Percentiles rank a stretch among this genome's conserved stretches.
Conservation (phyloP, 2,797 vertebrate species). For the Gastrophryne carolinensis region DNA sequence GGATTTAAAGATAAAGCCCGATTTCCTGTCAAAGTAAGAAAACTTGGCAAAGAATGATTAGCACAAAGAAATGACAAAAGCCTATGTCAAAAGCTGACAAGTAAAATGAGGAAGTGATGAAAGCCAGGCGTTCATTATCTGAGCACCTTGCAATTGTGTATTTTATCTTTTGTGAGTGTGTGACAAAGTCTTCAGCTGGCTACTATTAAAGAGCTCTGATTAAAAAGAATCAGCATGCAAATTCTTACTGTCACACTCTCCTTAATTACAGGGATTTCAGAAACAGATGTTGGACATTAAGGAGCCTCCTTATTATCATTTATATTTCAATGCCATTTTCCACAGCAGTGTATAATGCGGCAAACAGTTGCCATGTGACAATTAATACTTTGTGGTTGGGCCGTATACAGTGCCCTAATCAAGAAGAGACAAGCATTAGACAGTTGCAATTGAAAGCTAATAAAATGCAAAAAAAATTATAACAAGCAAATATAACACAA, state of each 20-base stretch:
- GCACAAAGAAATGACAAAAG: constrained; percentile 56
- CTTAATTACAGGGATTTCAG: constrained; percentile 46
- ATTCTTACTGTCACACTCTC: constrained; percentile 31
- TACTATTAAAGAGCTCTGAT: constrained; percentile 45
- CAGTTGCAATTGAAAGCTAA: too few relatives aligned
- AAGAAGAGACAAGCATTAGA: not conserved
- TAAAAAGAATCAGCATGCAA: constrained; percentile 43
- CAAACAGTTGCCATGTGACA: not conserved
- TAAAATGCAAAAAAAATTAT: too few relatives aligned
- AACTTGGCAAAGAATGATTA: constrained; percentile 55
- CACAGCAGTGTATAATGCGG: constrained; percentile 4
- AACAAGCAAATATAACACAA: too few relatives aligned
- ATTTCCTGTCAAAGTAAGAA: constrained; percentile 56
- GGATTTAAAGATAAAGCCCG: constrained; percentile 55
- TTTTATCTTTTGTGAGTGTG: constrained; percentile 46
- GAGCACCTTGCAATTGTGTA: constrained; percentile 50
- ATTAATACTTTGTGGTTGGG: not conserved
- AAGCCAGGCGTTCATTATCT: constrained; percentile 49
- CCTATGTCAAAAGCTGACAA: constrained; percentile 50
- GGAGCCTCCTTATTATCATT: constrained; percentile 12
- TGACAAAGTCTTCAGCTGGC: constrained; percentile 50
- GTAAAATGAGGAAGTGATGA: constrained; percentile 39
- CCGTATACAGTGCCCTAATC: not conserved
- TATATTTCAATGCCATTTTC: constrained; percentile 3
- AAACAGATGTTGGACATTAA: constrained; percentile 50